Evolutionary conservation across 2,113 vertebrate species (phyloP), one percentile per base, ranked within the genome.

Genomic region (Erythrocebus patas): DNA sequence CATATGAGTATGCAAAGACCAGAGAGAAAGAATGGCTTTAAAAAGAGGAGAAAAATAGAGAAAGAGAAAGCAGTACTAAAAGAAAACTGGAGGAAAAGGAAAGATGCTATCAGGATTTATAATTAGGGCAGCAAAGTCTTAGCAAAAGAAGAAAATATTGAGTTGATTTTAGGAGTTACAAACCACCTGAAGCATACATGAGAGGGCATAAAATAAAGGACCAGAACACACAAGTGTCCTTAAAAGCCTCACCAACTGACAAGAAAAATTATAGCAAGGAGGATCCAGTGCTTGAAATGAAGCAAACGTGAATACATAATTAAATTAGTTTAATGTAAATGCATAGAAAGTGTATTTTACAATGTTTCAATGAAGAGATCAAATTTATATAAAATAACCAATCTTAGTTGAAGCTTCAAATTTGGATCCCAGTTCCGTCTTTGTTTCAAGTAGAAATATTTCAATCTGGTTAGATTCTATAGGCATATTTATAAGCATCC

Each of bases 21-120:
- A 23, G 20, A 73, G 45, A 18, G 72, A 35, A 40, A 38, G 57
- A n/a, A 30, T 6, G 20, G 38, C 64, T 95, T 92, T 14, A 38
- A 78, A 93, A 45, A n/a, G 22, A 64, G n/a, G 35, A 59, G 6
- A 6, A 78, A 73, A 81, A 8, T 61, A 73, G 18, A 75, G n/a
- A 55, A 85, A 80, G 35, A 78, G 45, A 40, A 72, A 57, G 35
- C 3, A 75, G 27, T 87, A n/a, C 20, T 66, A 17, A 84, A 57
- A 68, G 59, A 68, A 87, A 93, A 18, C 59, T 66, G 45, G 55
- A 81, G 61, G 20, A 52, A 57, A 95, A 94, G 30, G 73, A 52
- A 76, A 70, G 75, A n/a, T 30, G 14, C 22, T 72, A 70, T 64
- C 1, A 2, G n/a, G 23, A 86, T 89, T 73, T 89, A 80, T 72